Evolutionary conservation across 2,113 vertebrate genomes (phyloP).

Genomic region (Syrmaticus mikado): DNA sequence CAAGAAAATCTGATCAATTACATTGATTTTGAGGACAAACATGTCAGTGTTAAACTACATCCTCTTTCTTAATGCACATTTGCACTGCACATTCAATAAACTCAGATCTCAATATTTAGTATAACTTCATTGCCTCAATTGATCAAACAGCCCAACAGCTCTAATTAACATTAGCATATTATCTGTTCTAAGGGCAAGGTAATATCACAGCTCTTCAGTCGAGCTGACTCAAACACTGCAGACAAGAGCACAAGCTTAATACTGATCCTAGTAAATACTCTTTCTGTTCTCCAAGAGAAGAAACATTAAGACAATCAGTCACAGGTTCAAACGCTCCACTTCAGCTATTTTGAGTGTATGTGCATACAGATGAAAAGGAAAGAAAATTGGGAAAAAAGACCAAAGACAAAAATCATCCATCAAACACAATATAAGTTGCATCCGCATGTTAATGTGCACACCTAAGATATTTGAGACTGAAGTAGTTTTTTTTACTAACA

Average conservation of each 20-base stretch:
- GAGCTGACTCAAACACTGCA: neutral
- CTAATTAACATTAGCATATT: neutral
- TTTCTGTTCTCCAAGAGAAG: neutral
- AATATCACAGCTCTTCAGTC: neutral
- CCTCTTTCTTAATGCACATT: conserved; percentile 11
- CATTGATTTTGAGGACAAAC: conserved; percentile 49
- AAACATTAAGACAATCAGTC: neutral
- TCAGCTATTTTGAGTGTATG: neutral
- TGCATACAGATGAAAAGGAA: neutral
- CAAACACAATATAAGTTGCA: neutral
- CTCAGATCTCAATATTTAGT: neutral
- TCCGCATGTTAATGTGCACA: neutral
- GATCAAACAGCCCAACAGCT: conserved; percentile 22
- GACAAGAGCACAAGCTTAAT: neutral
- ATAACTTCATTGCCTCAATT: neutral
- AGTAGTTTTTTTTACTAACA: neutral
- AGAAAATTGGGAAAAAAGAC: neutral
- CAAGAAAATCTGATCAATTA: conserved; percentile 17
- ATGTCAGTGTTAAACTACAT: conserved; percentile 20
- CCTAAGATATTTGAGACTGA: neutral
- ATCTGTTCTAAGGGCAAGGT: neutral
- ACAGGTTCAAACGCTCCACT: neutral
- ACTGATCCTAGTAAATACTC: neutral
- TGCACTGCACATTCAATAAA: conserved; percentile 16
- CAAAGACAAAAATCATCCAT: neutral